Conservation (phyloP, 2,797 vertebrate genomes). For the Amphiprion clarkii region DNA sequence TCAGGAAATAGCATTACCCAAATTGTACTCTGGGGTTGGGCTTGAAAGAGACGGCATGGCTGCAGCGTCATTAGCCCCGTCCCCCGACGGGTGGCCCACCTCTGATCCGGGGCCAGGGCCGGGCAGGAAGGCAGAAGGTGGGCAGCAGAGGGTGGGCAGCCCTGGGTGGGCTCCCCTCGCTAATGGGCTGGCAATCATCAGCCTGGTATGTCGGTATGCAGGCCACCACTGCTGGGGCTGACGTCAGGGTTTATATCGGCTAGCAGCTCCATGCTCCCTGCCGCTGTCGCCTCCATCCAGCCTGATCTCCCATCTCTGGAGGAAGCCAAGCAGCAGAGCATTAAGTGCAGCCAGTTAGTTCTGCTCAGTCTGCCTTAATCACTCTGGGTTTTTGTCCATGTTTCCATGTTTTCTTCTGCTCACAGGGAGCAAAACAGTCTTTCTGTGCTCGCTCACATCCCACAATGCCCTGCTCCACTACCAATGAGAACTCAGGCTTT, state of each 20-base stretch:
- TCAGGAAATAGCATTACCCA: slow-evolving; percentile 86
- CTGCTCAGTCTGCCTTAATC: slow-evolving; percentile 56
- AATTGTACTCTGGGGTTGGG: slow-evolving; percentile 83
- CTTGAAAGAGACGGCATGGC: slow-evolving; percentile 84
- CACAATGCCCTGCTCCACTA: slow-evolving; percentile 68
- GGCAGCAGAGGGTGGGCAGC: slow-evolving; percentile 69
- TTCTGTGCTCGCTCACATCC: slow-evolving; percentile 65
- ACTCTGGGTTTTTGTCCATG: slow-evolving; percentile 45
- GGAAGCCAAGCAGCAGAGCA: slow-evolving; percentile 40
- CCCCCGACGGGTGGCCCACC: slow-evolving; percentile 80
- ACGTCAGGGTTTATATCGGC: slow-evolving; percentile 67
- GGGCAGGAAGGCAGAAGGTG: slow-evolving; percentile 82
- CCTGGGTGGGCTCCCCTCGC: slow-evolving; percentile 84
- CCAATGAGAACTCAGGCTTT: slow-evolving; percentile 72
- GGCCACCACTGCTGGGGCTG: slow-evolving; percentile 55
- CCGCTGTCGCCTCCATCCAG: slow-evolving; percentile 43
- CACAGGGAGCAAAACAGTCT: slow-evolving; percentile 59
- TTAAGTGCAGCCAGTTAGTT: slow-evolving; percentile 48
- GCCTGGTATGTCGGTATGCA: slow-evolving; percentile 85
- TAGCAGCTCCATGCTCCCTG: slow-evolving; percentile 24
- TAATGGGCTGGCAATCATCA: slow-evolving; percentile 83
- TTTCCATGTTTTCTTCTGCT: slow-evolving; percentile 66
- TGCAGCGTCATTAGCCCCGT: slow-evolving; percentile 80
- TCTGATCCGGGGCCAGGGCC: slow-evolving; percentile 81
- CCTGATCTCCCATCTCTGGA: slow-evolving; percentile 61